phyloP scores from a whole-genome alignment of 1,140 invertebrate species.

The Zaprionus tsacasi region DNA sequence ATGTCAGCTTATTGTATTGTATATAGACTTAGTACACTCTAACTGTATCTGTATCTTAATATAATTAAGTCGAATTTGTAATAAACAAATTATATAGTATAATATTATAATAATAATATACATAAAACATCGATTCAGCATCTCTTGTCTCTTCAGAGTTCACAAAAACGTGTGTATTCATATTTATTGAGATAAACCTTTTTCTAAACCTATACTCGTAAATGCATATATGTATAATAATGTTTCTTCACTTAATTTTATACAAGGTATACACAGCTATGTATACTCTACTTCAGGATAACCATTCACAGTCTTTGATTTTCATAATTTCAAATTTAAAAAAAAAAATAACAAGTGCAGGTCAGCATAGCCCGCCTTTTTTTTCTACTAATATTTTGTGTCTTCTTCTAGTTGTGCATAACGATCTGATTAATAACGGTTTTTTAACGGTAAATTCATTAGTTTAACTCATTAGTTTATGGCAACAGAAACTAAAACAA shows the following conservation, averaged over 20 bases:
- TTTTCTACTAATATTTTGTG: not conserved
- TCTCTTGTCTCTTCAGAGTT: slow-evolving; percentile 2
- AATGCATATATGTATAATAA: slow-evolving; percentile 43
- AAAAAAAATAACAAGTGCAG: slow-evolving; percentile 45
- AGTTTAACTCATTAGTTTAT: slow-evolving; percentile 16
- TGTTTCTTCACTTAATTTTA: slow-evolving; percentile 8
- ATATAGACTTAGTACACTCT: slow-evolving; percentile 75
- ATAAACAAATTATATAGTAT: slow-evolving; percentile 76
- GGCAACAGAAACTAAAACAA: slow-evolving; percentile 5
- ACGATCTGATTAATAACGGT: not conserved
- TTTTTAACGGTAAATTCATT: not conserved
- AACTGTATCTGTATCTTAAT: slow-evolving; percentile 70
- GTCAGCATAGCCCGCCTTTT: not conserved
- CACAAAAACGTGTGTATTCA: not conserved
- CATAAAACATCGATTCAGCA: not conserved
- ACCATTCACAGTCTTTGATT: slow-evolving; percentile 72
- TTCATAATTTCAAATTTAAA: slow-evolving; percentile 38
- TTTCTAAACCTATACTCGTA: slow-evolving; percentile 53
- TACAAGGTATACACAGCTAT: not conserved
- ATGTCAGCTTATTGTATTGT: slow-evolving; percentile 71
- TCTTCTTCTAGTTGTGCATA: not conserved
- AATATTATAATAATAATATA: slow-evolving; percentile 38
- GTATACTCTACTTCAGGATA: slow-evolving; percentile 53
- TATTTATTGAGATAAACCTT: slow-evolving; percentile 26
- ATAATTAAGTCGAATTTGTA: slow-evolving; percentile 68